Conservation (phyloP, 2,888 invertebrate species). For the Pocota personata region DNA sequence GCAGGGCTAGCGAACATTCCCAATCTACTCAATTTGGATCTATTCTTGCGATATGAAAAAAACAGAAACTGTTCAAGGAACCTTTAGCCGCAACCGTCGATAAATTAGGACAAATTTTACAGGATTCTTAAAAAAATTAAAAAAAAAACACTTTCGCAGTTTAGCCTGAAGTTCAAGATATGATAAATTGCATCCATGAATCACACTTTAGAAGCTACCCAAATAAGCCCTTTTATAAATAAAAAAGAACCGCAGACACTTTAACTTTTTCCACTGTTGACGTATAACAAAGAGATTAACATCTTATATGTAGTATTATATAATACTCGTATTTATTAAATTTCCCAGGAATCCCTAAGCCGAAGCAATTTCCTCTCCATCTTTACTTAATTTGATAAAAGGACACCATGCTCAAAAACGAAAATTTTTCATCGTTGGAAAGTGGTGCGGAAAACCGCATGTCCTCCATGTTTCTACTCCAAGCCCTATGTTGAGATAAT, state of each 20-base stretch:
- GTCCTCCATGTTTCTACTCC: background rate
- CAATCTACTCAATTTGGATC: too few relatives aligned
- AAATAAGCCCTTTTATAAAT: too few relatives aligned
- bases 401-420: background rate
- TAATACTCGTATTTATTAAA: slow-evolving; percentile 30
- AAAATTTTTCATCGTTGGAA: background rate
- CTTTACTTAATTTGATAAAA: slow-evolving; percentile 7
- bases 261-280: background rate
- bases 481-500: slow-evolving; percentile 35
- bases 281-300: background rate
- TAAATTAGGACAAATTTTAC: too few relatives aligned
- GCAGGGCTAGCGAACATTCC: too few relatives aligned
- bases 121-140: too few relatives aligned
- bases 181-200: background rate
- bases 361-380: slow-evolving; percentile 16
- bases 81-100: too few relatives aligned
- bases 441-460: slow-evolving; percentile 39
- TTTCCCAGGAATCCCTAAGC: background rate
- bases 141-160: too few relatives aligned
- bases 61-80: too few relatives aligned
- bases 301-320: slow-evolving; percentile 1
- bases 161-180: too few relatives aligned
- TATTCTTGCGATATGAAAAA: too few relatives aligned
- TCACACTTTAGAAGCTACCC: background rate
- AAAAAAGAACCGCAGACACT: too few relatives aligned